Evolutionary conservation across 2,113 vertebrate species (phyloP).

Genomic region (Bufo bufo): DNA sequence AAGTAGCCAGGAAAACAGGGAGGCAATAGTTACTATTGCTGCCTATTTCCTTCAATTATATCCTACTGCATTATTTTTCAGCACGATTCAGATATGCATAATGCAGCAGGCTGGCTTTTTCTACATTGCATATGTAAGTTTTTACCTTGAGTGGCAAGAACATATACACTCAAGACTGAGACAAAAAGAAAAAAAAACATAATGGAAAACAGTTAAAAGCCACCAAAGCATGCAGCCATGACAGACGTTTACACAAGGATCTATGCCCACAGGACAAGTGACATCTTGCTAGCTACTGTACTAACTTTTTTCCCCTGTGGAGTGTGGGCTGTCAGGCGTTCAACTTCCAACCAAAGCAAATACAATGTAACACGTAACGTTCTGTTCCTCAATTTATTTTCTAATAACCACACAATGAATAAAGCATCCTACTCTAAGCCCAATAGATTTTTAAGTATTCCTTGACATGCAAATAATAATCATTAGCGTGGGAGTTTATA

Average conservation of each 20-base stretch:
- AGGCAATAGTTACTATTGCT: not conserved
- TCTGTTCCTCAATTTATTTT: not conserved
- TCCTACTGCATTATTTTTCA: not conserved
- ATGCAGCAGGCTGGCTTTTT: not conserved
- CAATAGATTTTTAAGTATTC: not conserved
- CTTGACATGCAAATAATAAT: not conserved
- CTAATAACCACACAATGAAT: not conserved
- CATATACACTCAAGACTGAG: not conserved
- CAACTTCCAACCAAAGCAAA: constrained; percentile 36
- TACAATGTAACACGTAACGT: not conserved
- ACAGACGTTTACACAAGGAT: constrained; percentile 39
- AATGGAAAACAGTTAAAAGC: constrained; percentile 24
- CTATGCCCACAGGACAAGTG: constrained; percentile 10
- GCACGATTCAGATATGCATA: not conserved
- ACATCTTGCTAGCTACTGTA: constrained; percentile 31
- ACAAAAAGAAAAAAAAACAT: constrained; percentile 50
- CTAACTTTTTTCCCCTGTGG: not conserved
- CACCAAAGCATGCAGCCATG: constrained; percentile 39
- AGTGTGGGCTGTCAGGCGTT: not conserved
- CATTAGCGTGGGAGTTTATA: constrained; percentile 5
- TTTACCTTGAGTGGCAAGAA: not conserved
- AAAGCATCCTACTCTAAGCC: not conserved
- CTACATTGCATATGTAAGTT: not conserved
- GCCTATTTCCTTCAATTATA: not conserved
- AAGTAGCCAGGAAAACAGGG: not conserved